Evolutionary conservation across 2,113 vertebrate species (phyloP), one percentile per base, ranked within the genome.

Genomic region (Vidua chalybeata): DNA sequence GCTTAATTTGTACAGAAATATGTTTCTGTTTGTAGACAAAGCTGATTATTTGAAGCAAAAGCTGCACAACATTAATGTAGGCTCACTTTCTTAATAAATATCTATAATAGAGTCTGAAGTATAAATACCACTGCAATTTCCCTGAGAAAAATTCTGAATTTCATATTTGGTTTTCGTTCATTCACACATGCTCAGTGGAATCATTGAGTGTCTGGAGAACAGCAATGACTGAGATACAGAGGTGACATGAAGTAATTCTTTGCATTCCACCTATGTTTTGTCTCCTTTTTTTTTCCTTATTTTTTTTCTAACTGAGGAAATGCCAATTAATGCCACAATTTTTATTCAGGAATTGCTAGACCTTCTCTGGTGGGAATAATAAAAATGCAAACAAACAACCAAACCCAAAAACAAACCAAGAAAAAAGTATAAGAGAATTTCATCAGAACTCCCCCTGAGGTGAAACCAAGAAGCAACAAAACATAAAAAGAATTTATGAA

Each of bases 251-350:
- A 67, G 21, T 31, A 46, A 43, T 82, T 52, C 7, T 23, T 73
- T 54, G 24, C 13, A 39, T 83, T 78, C 20, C 21, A 55, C 9
- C 13, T 35, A 15, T 48, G 4, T 58, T 74, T 78, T 69, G 9
- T 52, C 16, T 3, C 4, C 20, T 31, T 27, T 31, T 31, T 26
- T 15, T 30, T 39, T 11, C 0, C 0, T 4, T 1, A 11, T n/a
- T n/a, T 46, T 71, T 73, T 17, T 23, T 11, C 20, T 68, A 68
- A 20, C 62, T 63, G 15, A 72, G 19, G 15, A 75, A 83, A 52
- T 59, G 15, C 2, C 20, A 67, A n/a, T 58, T 63, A 39, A 58
- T 74, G 15, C 10, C 11, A 35, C 2, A 0, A 2, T 30, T 68
- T 85, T 52, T 46, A 48, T 61, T 54, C 23, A 61, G 24, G 28